phyloP scores from a whole-genome alignment of 2,888 invertebrate species.

The Cryptophagus acutangulus region DNA sequence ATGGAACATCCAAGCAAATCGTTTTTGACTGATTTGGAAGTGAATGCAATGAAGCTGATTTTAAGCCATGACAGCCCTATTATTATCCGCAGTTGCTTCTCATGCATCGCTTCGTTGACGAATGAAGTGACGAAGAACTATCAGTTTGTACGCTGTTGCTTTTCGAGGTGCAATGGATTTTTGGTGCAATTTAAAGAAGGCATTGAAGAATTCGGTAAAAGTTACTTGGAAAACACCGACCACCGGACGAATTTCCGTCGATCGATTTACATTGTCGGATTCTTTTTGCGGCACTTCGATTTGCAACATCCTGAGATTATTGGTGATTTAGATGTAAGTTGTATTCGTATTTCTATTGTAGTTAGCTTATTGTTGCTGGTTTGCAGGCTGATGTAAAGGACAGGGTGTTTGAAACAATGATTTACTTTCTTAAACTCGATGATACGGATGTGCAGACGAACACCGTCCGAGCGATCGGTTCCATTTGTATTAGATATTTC shows the following conservation, averaged over 20 bases:
- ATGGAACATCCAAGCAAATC: constrained; percentile 98
- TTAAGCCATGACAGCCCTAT: constrained; percentile 83
- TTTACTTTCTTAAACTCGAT: constrained; percentile 80
- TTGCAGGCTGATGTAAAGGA: constrained; percentile 67
- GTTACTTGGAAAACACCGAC: constrained; percentile 48
- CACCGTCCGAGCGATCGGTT: constrained; percentile 81
- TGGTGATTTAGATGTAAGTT: constrained; percentile 41
- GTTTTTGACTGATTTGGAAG: constrained; percentile 92
- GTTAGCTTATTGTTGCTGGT: constrained; percentile 16
- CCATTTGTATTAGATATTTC: constrained; percentile 90
- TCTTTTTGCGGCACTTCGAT: constrained; percentile 91
- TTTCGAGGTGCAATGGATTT: constrained; percentile 76
- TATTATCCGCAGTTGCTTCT: constrained; percentile 86
- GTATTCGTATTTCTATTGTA: constrained; percentile 2
- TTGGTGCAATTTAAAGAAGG: constrained; percentile 52
- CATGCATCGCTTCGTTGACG: constrained; percentile 92
- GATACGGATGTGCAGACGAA: constrained; percentile 79
- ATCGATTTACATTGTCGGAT: constrained; percentile 90
- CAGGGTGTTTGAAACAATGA: constrained; percentile 81
- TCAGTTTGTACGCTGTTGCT: constrained; percentile 89
- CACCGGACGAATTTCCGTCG: constrained; percentile 71
- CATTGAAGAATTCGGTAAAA: constrained; percentile 54
- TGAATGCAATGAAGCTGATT: constrained; percentile 90
- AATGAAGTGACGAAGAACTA: constrained; percentile 95
- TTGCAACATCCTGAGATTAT: constrained; percentile 51